phyloP scores from a whole-genome alignment of 1,140 invertebrate genomes.

The Camponotus vicinus region DNA sequence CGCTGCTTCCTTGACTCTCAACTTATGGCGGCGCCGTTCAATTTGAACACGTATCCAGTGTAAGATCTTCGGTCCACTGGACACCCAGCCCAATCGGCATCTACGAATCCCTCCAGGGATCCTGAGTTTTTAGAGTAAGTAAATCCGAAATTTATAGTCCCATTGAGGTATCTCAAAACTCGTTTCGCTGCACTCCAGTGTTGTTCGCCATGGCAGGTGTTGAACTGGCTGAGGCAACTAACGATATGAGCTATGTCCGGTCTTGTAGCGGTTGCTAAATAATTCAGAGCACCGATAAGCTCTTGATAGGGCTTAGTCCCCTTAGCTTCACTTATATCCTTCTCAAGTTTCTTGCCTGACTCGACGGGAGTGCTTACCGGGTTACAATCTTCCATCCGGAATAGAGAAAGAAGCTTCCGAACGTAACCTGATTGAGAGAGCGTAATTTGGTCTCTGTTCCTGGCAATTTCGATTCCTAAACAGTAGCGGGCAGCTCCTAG shows the following conservation, averaged over 20 bases:
- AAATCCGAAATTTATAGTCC: neutral
- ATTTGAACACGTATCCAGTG: neutral
- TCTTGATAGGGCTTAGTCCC: neutral
- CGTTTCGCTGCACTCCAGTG: neutral
- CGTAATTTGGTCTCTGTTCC: neutral
- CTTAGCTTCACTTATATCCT: neutral
- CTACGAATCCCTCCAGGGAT: neutral
- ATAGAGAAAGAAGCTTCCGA: constrained; percentile 6
- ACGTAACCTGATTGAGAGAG: constrained; percentile 3
- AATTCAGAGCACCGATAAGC: constrained; percentile 11
- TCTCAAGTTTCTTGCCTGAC: neutral
- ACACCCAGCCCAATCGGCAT: neutral
- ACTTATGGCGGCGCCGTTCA: neutral
- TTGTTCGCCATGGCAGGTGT: neutral
- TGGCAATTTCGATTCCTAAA: neutral
- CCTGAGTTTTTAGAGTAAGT: neutral
- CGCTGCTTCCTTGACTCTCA: neutral
- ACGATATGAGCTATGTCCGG: neutral
- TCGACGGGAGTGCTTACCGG: constrained; percentile 14
- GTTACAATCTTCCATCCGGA: constrained; percentile 19
- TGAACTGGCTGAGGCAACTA: neutral
- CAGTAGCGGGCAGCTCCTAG: neutral
- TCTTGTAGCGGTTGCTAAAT: neutral
- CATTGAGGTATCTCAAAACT: neutral
- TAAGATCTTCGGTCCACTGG: neutral